Evolutionary conservation across 2,797 vertebrate species (phyloP).

Genomic region (Enteromius thamalakanensis): DNA sequence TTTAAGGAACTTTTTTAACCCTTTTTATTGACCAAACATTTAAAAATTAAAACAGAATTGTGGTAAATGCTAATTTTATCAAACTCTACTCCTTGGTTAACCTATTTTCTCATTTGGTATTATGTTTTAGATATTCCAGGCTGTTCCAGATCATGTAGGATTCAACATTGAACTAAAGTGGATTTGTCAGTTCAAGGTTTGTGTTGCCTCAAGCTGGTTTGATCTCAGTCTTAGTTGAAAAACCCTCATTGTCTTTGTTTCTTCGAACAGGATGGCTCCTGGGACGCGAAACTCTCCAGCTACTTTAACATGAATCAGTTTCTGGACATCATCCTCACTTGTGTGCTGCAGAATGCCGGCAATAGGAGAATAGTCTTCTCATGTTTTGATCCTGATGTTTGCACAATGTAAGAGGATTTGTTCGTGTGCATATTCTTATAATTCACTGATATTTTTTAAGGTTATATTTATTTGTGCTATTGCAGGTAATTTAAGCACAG

Average conservation of each 20-base stretch:
- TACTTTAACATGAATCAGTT: constrained; percentile 97
- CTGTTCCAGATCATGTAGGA: constrained; percentile 88
- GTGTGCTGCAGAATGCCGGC: constrained; percentile 87
- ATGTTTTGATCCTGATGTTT: constrained; percentile 94
- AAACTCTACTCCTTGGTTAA: not conserved
- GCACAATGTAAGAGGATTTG: constrained; percentile 89
- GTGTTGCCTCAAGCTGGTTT: constrained; percentile 44
- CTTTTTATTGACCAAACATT: not conserved
- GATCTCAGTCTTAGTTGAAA: not conserved
- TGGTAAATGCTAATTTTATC: not conserved
- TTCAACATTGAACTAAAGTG: constrained; percentile 99
- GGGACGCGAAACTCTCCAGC: constrained; percentile 91
- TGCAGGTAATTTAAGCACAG: not conserved
- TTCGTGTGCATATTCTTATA: not conserved
- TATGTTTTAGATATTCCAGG: constrained; percentile 85
- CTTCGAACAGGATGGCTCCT: constrained; percentile 85
- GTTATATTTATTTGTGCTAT: not conserved
- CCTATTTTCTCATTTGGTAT: not conserved
- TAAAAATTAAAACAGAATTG: not conserved
- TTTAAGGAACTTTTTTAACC: not conserved
- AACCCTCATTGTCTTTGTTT: not conserved
- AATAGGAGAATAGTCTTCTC: constrained; percentile 92
- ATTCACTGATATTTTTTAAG: not conserved
- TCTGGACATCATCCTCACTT: constrained; percentile 91
- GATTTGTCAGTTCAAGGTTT: constrained; percentile 92